Evolutionary conservation across 2,888 invertebrate genomes (phyloP).

Genomic region (Glaucopsyche alexis): DNA sequence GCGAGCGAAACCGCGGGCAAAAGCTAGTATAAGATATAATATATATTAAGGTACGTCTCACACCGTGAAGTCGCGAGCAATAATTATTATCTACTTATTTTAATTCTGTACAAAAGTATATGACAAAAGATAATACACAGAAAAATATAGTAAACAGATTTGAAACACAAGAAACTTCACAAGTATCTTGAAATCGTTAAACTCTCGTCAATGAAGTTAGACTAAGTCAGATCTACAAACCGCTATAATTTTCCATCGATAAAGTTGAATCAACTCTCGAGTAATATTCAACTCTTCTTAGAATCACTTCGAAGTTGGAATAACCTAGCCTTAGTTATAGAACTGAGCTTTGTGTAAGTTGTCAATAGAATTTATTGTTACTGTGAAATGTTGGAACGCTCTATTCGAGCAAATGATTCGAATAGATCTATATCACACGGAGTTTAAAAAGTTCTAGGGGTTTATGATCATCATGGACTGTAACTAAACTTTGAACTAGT

Average conservation of each 20-base stretch:
- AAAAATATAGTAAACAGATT: not conserved
- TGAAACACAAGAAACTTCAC: slow-evolving; percentile 15
- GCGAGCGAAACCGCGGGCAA: no score
- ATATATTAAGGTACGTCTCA: no score
- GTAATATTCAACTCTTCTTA: slow-evolving; percentile 20
- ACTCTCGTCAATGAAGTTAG: not conserved
- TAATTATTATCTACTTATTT: no score
- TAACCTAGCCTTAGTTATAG: slow-evolving; percentile 5
- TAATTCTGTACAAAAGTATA: no score
- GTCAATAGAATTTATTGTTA: slow-evolving; percentile 19
- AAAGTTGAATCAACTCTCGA: slow-evolving; percentile 4
- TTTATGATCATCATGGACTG: not conserved
- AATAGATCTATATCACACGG: not conserved
- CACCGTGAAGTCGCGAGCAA: no score
- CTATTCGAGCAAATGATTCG: slow-evolving; percentile 10
- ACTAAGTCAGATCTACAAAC: not conserved
- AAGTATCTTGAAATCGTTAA: not conserved
- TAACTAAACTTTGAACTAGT: not conserved
- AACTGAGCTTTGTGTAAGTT: slow-evolving; percentile 17
- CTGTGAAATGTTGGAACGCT: slow-evolving; percentile 7
- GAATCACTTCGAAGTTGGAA: slow-evolving; percentile 12
- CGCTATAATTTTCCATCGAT: slow-evolving; percentile 12
- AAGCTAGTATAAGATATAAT: no score
- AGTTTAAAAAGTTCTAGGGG: not conserved
- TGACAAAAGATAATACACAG: not conserved